Evolutionary conservation across 2,888 invertebrate species (phyloP).

Genomic region (Plebejus argus): DNA sequence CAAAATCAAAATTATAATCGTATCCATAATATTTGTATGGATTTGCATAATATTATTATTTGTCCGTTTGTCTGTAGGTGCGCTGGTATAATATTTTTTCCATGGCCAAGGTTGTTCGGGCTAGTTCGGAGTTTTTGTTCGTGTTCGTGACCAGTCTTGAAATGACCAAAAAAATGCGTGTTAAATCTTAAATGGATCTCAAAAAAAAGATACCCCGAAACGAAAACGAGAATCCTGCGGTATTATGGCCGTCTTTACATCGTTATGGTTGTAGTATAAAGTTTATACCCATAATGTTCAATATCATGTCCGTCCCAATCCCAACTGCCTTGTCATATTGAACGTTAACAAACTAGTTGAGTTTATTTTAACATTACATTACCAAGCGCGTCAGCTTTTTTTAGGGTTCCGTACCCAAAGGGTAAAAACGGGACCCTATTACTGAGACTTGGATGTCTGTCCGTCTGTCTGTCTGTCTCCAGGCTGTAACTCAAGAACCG

Average conservation of each 20-base stretch:
- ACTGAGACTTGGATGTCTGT: too few relatives aligned
- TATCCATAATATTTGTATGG: background rate
- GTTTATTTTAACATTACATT: too few relatives aligned
- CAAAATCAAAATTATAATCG: too few relatives aligned
- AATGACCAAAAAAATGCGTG: constrained; percentile 64
- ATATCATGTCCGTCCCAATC: too few relatives aligned
- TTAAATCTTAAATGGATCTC: constrained; percentile 71
- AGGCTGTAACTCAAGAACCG: too few relatives aligned
- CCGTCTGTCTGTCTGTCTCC: too few relatives aligned
- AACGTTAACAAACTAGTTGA: too few relatives aligned
- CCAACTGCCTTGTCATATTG: too few relatives aligned
- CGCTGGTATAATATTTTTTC: constrained; percentile 23
- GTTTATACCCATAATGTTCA: background rate
- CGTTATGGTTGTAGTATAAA: background rate
- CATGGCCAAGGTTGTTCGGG: constrained; percentile 70
- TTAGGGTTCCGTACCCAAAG: too few relatives aligned
- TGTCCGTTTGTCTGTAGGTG: background rate
- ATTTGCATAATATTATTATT: background rate
- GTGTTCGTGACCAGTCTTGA: constrained; percentile 72
- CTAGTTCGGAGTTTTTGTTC: constrained; percentile 70
- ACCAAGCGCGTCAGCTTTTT: too few relatives aligned
- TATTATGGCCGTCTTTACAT: background rate
- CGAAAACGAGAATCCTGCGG: constrained; percentile 20
- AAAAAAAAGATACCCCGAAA: constrained; percentile 51
- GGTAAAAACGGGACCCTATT: too few relatives aligned